phyloP scores from a whole-genome alignment of 2,888 invertebrate genomes.

The Notodonta ziczac region DNA sequence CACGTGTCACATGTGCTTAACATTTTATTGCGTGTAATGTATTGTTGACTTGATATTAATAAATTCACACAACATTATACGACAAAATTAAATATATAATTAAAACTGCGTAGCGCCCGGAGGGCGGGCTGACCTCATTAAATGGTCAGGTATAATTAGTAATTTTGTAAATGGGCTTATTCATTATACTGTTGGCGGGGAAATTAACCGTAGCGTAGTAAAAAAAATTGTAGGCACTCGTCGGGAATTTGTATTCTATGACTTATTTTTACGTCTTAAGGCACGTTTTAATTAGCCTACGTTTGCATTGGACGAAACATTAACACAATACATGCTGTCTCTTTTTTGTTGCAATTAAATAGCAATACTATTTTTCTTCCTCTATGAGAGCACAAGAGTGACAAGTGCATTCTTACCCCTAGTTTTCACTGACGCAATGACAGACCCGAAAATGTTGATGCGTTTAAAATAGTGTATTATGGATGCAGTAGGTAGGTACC shows the following conservation, averaged over 20 bases:
- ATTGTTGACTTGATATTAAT: slow-evolving; percentile 21
- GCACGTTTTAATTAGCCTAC: no score
- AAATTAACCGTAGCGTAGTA: slow-evolving; percentile 49
- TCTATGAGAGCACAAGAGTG: no score
- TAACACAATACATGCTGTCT: no score
- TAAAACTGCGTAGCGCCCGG: slow-evolving; percentile 60
- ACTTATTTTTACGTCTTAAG: background rate
- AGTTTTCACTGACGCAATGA: no score
- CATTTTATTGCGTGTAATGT: background rate
- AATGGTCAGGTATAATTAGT: slow-evolving; percentile 75
- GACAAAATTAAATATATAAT: slow-evolving; percentile 71
- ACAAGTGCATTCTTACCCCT: no score
- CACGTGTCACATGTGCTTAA: background rate
- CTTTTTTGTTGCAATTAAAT: no score
- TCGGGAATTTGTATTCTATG: slow-evolving; percentile 25
- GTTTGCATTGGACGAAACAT: no score
- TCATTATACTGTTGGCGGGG: slow-evolving; percentile 68
- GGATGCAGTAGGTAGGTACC: no score
- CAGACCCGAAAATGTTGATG: no score
- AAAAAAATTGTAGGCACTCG: slow-evolving; percentile 32
- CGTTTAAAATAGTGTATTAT: no score
- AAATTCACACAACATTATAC: slow-evolving; percentile 42
- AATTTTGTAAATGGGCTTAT: slow-evolving; percentile 76
- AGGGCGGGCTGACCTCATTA: slow-evolving; percentile 70
- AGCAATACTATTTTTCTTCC: no score